phyloP scores from a whole-genome alignment of 2,888 invertebrate genomes.

The Drosophila algonquin region DNA sequence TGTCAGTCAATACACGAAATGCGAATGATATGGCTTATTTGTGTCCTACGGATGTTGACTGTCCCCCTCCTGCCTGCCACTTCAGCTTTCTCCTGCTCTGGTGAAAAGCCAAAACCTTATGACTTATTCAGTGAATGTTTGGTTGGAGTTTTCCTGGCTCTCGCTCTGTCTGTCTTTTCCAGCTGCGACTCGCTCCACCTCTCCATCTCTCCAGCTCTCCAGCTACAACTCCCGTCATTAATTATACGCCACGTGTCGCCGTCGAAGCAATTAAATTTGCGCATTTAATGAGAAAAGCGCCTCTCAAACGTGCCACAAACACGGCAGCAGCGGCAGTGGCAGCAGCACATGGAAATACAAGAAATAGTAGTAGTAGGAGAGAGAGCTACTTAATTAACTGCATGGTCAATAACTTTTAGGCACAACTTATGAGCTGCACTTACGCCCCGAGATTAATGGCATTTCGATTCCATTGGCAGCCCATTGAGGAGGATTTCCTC shows the following conservation, averaged over 20 bases:
- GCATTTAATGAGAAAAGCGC: slow-evolving; percentile 71
- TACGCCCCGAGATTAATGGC: neutral
- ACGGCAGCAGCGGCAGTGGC: neutral
- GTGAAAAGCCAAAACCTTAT: slow-evolving; percentile 69
- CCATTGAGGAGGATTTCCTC: neutral
- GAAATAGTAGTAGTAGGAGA: neutral
- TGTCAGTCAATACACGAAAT: slow-evolving; percentile 76
- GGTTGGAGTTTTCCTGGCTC: slow-evolving; percentile 22
- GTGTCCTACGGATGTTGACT: slow-evolving; percentile 41
- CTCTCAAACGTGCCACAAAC: slow-evolving; percentile 40
- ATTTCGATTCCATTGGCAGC: neutral
- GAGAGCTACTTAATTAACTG: slow-evolving; percentile 38
- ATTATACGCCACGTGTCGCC: slow-evolving; percentile 73
- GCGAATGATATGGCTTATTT: slow-evolving; percentile 78
- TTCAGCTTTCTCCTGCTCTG: slow-evolving; percentile 4
- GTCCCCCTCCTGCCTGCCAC: slow-evolving; percentile 3
- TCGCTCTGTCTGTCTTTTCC: slow-evolving; percentile 12
- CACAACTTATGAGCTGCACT: neutral
- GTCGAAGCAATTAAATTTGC: slow-evolving; percentile 72
- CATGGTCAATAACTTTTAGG: slow-evolving; percentile 11
- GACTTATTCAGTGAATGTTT: slow-evolving; percentile 77
- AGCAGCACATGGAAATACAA: slow-evolving; percentile 9
- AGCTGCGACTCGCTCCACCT: slow-evolving; percentile 11
- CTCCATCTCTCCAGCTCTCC: neutral
- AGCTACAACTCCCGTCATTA: slow-evolving; percentile 61